Percentiles rank a stretch among this genome's conserved stretches.
phyloP scores from a whole-genome alignment of 2,113 vertebrate species.

The Pseudopipra pipra region DNA sequence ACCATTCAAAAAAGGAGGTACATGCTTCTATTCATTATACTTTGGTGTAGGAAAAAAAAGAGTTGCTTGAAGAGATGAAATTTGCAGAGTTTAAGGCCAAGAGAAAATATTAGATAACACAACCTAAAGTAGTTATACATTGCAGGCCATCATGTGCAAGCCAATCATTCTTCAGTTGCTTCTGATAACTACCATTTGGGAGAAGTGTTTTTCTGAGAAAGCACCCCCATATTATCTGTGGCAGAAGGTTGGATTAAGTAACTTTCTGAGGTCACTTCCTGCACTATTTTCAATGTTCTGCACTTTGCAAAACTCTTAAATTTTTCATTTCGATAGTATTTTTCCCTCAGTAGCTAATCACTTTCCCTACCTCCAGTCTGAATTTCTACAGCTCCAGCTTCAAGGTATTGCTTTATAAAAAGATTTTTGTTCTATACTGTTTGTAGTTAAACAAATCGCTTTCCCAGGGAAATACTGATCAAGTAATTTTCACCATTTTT shows the following conservation, averaged over 20 bases:
- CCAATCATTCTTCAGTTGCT: not conserved
- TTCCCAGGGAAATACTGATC: not conserved
- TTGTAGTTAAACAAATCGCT: not conserved
- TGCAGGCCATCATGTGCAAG: not conserved
- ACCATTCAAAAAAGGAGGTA: not conserved
- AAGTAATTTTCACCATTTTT: not conserved
- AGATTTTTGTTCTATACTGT: not conserved
- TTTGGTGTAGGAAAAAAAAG: not conserved
- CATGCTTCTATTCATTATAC: not conserved
- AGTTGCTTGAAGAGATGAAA: not conserved
- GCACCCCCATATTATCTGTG: not conserved
- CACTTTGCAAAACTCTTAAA: not conserved
- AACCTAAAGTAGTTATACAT: not conserved
- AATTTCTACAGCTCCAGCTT: not conserved
- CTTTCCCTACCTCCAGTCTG: not conserved
- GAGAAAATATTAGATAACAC: not conserved
- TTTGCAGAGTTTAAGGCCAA: not conserved
- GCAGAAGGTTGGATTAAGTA: not conserved
- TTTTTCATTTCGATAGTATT: not conserved
- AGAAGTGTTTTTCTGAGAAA: not conserved
- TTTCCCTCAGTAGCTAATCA: not conserved
- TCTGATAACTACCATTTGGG: not conserved
- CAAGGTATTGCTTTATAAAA: not conserved
- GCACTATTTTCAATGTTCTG: not conserved
- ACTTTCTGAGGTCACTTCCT: not conserved